Evolutionary conservation across 2,888 invertebrate genomes (phyloP), one percentile per base, ranked within the genome.

Genomic region (Formica aserva): DNA sequence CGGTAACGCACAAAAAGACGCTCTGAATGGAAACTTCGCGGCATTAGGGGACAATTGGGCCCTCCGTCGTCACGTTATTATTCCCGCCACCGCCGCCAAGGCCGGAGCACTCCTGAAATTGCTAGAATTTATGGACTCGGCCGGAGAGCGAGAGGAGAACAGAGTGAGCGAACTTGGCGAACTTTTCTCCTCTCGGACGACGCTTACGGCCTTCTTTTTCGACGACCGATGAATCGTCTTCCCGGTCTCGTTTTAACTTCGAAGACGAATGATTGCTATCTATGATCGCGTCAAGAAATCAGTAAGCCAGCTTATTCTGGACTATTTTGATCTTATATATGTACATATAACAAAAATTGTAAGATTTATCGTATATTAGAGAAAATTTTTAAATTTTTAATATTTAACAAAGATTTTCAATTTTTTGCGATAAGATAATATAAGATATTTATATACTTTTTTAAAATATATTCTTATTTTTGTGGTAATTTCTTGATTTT

Each of bases 21-120:
- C 86, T 90, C 90, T 92, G 91, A 92, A 92, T 92, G 88, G 91
- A 92, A 92, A 92, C 90, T 92, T 92, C 90, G 89, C 89, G 91
- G 92, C 92, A 92, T 92, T 92, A 92, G 91, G 91, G 92, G 92
- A 92, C 92, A 92, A 92, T 92, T 91, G 92, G 90, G 92, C 90
- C 87, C 88, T 91, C 91, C 91, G 91, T 91, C 91, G 91, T 92
- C 90, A 87, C 91, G 90, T 92, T 92, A 92, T 92, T 92, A 92
- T 91, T 90, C 91, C 91, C 88, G 88, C 88, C 87, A 85, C 88
- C 87, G 87, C 75, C 80, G 65, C 83, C 72, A 65, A 48, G 80
- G 86, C 88, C 85, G 85, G 87, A 90, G 88, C 91, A 92, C 91
- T 92, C 90, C 87, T 89, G 91, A 91, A 92, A 91, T 91, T 90